Evolutionary conservation across 2,888 invertebrate genomes (phyloP).

Genomic region (Stegophylla sp.): DNA sequence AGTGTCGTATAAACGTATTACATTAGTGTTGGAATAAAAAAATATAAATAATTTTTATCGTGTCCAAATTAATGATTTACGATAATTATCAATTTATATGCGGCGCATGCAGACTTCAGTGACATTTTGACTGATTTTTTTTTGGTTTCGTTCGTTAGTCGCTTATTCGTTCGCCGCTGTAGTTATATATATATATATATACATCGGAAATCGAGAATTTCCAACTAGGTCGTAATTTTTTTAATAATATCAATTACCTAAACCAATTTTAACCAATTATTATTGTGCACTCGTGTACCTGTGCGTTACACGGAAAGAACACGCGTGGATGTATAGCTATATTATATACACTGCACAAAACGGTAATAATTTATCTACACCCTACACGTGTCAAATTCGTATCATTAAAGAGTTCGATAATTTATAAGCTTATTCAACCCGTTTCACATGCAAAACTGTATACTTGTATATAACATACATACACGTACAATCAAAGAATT

Average conservation of each 20-base stretch:
- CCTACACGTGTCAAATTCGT: neutral
- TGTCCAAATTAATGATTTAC: too few species aligned
- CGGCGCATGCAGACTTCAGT: too few species aligned
- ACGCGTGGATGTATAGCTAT: too few species aligned
- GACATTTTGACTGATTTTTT: too few species aligned
- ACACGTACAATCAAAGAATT: neutral
- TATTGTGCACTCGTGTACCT: too few species aligned
- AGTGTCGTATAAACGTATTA: too few species aligned
- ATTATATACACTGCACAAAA: neutral
- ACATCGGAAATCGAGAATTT: neutral
- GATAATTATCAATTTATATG: too few species aligned
- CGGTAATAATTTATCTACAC: conserved; percentile 29
- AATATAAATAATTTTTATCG: too few species aligned
- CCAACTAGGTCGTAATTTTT: neutral
- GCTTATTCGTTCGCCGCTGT: neutral
- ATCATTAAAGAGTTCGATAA: conserved; percentile 29
- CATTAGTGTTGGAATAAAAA: too few species aligned
- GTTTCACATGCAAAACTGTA: neutral
- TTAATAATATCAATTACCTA: conserved; percentile 19
- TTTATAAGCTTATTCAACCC: neutral
- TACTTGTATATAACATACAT: neutral
- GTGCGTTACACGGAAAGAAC: too few species aligned
- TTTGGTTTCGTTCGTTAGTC: neutral
- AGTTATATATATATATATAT: neutral
- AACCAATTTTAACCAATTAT: neutral